Percentiles rank a stretch among this genome's conserved stretches.
These are phyloP conservation scores for Lagodon rhomboides DNA, from an alignment of 2,797 vertebrate genomes.

Conservation along the genomic window DNA sequence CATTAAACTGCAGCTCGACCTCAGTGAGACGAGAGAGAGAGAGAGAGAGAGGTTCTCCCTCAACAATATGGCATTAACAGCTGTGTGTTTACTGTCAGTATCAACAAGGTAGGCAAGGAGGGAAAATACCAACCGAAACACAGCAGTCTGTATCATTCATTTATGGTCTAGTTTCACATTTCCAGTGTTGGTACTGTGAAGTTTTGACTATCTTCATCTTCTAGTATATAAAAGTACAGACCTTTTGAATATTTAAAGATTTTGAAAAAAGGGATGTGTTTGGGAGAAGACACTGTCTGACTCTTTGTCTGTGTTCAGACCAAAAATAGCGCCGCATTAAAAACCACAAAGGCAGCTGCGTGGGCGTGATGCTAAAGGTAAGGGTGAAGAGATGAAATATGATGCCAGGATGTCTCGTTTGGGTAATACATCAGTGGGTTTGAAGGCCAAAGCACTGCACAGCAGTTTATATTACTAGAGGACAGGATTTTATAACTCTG, in stretches of 20 bases:
- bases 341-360: not conserved
- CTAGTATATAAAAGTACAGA: not conserved
- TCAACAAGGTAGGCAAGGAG: not conserved
- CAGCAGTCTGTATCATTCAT: not conserved
- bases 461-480: not conserved
- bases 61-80: slow-evolving; percentile 7
- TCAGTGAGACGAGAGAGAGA: slow-evolving; percentile 11
- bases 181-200: not conserved
- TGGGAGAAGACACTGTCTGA: not conserved
- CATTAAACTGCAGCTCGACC: slow-evolving; percentile 27
- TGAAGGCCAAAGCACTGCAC: not conserved
- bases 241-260: too few relatives aligned
- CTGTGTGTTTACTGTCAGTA: slow-evolving; percentile 10
- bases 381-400: not conserved
- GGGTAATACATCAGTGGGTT: not conserved
- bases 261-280: too few relatives aligned
- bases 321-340: not conserved
- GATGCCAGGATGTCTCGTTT: not conserved
- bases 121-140: not conserved
- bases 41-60: slow-evolving; percentile 8
- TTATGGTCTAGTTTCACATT: not conserved
- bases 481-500: not conserved
- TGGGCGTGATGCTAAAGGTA: not conserved
- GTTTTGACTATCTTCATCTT: not conserved
- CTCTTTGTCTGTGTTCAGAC: not conserved